Percentiles rank a stretch among this genome's conserved stretches.
These are phyloP conservation scores for Misgurnus anguillicaudatus DNA, from an alignment of 2,113 vertebrate species.

Conservation along the genomic window DNA sequence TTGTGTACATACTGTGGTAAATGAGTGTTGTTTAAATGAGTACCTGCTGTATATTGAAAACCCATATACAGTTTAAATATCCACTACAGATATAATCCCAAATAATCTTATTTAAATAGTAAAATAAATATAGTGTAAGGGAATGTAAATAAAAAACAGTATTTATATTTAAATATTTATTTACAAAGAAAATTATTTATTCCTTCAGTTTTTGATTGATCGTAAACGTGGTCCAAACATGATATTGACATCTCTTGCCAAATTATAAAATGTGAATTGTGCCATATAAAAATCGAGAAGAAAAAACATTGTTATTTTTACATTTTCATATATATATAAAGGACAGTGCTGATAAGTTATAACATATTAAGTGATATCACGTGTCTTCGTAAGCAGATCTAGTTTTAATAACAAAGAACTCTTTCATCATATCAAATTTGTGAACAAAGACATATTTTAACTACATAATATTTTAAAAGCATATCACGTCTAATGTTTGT, in stretches of 20 bases:
- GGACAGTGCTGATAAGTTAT: constrained; percentile 21
- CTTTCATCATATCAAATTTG: constrained; percentile 31
- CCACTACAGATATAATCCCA: constrained; percentile 11
- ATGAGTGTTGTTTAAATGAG: constrained; percentile 20
- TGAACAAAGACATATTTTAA: constrained; percentile 39
- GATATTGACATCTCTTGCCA: constrained; percentile 52
- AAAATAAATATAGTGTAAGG: constrained; percentile 35
- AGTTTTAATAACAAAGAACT: constrained; percentile 14
- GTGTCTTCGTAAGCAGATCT: constrained; percentile 26
- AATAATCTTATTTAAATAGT: constrained; percentile 24
- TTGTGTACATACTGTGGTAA: constrained; percentile 44
- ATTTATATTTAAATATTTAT: constrained; percentile 55
- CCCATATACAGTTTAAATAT: constrained; percentile 19
- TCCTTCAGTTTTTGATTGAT: constrained; percentile 51
- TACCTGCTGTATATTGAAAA: constrained; percentile 31
- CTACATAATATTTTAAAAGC: constrained; percentile 17
- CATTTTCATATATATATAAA: constrained; percentile 22
- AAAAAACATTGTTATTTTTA: constrained; percentile 44
- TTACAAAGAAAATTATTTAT: constrained; percentile 46
- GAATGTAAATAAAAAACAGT: constrained; percentile 42
- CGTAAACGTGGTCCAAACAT: constrained; percentile 38
- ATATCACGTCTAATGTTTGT: constrained; percentile 15
- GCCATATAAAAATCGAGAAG: constrained; percentile 51
- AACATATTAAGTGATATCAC: constrained; percentile 3
- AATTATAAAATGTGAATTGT: constrained; percentile 52